Percentiles rank a stretch among this genome's conserved stretches.
Evolutionary conservation across 2,797 vertebrate genomes (phyloP).

Genomic region (Valencia hispanica): DNA sequence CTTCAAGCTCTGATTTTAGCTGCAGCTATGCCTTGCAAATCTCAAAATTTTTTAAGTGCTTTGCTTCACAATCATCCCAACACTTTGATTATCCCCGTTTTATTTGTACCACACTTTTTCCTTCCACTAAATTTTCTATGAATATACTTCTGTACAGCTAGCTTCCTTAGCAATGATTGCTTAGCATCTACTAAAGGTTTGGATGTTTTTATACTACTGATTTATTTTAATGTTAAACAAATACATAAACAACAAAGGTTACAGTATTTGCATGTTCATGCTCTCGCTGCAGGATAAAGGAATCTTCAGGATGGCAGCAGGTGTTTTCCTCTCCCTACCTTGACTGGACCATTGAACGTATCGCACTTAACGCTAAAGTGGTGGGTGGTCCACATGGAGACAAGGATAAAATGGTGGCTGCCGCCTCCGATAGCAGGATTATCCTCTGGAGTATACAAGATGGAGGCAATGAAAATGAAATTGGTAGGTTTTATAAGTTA

Average conservation of each 20-base stretch:
- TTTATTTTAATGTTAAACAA: not conserved
- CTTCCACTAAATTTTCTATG: not conserved
- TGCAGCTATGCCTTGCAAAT: not conserved
- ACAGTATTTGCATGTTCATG: constrained; percentile 2
- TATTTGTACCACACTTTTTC: not conserved
- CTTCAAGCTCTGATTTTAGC: not conserved
- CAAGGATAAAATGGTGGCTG: constrained; percentile 99
- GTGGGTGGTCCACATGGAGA: constrained; percentile 97
- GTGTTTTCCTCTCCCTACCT: constrained; percentile 96
- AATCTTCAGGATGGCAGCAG: constrained; percentile 98
- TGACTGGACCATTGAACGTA: constrained; percentile 93
- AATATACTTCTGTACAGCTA: not conserved
- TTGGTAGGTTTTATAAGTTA: constrained; percentile 77
- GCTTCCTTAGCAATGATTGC: not conserved
- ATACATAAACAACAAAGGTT: not conserved
- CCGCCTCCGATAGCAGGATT: constrained; percentile 93
- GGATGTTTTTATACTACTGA: not conserved
- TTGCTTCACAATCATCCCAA: not conserved
- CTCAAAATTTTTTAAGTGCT: not conserved
- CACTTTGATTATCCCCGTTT: not conserved
- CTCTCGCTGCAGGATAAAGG: constrained; percentile 87
- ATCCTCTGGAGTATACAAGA: constrained; percentile 98
- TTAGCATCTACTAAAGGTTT: too few species aligned
- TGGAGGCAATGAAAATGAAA: constrained; percentile 93
- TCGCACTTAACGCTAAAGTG: constrained; percentile 96